Base-by-base conservation (phyloP, 2,113 vertebrate genomes). In the Galemys pyrenaicus region DNA sequence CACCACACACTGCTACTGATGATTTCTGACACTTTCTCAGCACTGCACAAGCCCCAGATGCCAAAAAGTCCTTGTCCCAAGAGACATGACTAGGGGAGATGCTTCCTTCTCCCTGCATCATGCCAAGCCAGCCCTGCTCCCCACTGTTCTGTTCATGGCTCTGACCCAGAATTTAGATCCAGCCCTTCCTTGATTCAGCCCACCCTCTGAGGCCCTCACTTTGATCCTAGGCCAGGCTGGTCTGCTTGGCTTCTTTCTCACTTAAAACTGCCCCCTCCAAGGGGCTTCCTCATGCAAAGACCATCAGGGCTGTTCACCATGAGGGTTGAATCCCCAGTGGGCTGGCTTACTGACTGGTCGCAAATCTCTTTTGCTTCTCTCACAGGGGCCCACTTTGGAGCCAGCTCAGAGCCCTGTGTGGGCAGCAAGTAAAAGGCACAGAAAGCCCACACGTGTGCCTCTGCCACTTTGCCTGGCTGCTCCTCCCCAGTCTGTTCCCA, bases 401-500 rank as follows among this genome's bases (percentile, higher is more conserved):
- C 70, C 64, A 22, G 32, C 65, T 80, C 64, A 73, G 81, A 92
- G 35, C 54, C 54, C 68, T 37, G 22, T 17, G 35, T 44, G 62
- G 80, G 51, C 49, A 91, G 54, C 51, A 64, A 68, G 70, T 30
- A 9, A 54, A 56, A 68, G 67, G 32, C 90, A 81, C 35, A 78
- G 93, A 68, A 78, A 95, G 54, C 54, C 67, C 49, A 30, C 37
- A 73, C 20, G 35, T 78, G 58, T 12, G 77, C 17, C 68, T 93
- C 56, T 95, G 95, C 94, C 71, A 32, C 51, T 85, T 91, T 68
- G 83, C 39, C 90, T 78, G 85, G 84, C 87, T 94, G 85, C 87
- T 92, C 94, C 92, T 90, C 37, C 44, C 41, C 10, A 3, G 85
- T 68, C 89, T 82, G 94, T 94, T 97, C 95, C 90, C 95, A 96